Base-by-base conservation (phyloP, 2,113 vertebrate genomes). In the Lepisosteus oculatus region DNA sequence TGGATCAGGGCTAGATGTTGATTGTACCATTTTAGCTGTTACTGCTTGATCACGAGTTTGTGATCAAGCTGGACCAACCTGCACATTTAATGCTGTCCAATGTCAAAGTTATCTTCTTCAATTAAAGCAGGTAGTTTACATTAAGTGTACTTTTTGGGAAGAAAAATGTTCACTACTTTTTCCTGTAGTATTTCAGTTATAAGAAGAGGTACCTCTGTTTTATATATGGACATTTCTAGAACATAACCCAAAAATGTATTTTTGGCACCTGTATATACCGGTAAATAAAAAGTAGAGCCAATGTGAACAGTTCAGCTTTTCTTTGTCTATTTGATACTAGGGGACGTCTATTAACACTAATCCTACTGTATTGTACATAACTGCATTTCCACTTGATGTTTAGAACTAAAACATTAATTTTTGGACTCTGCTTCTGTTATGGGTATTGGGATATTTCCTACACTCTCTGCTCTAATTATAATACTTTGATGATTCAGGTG, bases 151-250 rank as follows among this genome's bases (percentile, higher is more conserved):
- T 75, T 79, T 74, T 83, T 69, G 80, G 77, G 75, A 74, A 55
- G 65, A 45, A 59, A 61, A 83, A 80, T 59, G 47, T 17, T 51
- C 47, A 51, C 47, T 79, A 78, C 81, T 83, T 65, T 82, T 83
- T 82, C 80, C 47, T 77, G 45, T 11, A 29, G 79, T 82, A 83
- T 88, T 88, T 91, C 81, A 83, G 81, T 83, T 89, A 85, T 86
- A 88, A 51, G 83, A 71, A 73, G 79, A 87, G 91, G 89, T 92
- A 90, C 91, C 89, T 85, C 89, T 79, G 85, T 87, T 89, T 88
- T 87, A 84, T 88, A 90, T 82, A 82, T 83, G 76, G 86, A 79
- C 84, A 83, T 88, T 92, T 90, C 84, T 29, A 29, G 29, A 29
- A 79, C 90, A 90, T 82, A 51, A 51, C 5, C 5, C 47, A 9